Base-by-base conservation (phyloP, 1,140 invertebrate species). In the Brachionus paranguensis region DNA sequence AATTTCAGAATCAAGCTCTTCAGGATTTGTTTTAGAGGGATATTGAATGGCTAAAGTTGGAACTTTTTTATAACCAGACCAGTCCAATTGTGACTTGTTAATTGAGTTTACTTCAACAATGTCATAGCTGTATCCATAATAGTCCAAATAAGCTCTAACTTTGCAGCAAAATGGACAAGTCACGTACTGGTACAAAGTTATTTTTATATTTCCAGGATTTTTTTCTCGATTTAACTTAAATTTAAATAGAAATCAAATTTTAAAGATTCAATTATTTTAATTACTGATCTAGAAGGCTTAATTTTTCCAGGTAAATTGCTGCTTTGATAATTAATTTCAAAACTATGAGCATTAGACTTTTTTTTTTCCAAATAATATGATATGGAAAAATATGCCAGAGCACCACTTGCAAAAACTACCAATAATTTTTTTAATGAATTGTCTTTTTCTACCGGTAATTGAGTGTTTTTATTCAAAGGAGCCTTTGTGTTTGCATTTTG, bases 91-190 rank as follows among this genome's bases (percentile, higher is more conserved):
- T 86, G 93, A 93, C 45, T 95, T 91, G 0, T 96, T 91, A 2
- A 99, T 95, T 41, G 96, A 95, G 91, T 98, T 95, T 0, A 99
- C 97, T 91, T 99, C 97, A 14, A 99, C 93, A 14, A 99, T 91
- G 87, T 98, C 93, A 89, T 99, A 99, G 0, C 94, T 95, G 76
- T 99, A 92, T 4, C 96, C 96, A 89, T 94, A 93, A 87, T 94
- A 96, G 90, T 99, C 96, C 3, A 99, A 90, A 88, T 95, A 95
- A 17, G 95, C 93, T 85, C 97, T 91, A 0, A 98, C 89, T 91
- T 99, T 99, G 87, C 96, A 99, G 89, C 97, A 99, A 89, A 99
- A 99, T 43, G 84, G 84, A 84, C 84, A 84, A 8, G 84, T 65
- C 11, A 78, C 50, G 65, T 78, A 84, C 70, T 84, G 84, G 37